Evolutionary conservation across 2,888 invertebrate species (phyloP), one percentile per base, ranked within the genome.

Genomic region (Trachelus stipa): DNA sequence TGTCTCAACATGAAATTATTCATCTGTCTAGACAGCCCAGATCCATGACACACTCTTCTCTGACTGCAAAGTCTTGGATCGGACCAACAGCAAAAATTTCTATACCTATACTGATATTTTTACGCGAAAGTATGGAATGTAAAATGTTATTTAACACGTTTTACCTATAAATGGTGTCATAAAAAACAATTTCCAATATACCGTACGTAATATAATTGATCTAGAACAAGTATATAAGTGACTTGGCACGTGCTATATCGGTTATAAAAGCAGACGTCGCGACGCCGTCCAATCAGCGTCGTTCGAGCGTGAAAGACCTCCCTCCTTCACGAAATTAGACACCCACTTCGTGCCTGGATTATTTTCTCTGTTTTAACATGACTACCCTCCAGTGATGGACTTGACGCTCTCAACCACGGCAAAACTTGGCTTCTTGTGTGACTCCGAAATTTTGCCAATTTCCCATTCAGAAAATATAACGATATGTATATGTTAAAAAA

Each of bases 251-350:
- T 23, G 71, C 33, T 71, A 33, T 71, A 33, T 71, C 12, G 71
- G 76, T 35, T 73, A 81, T 84, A 84, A 84, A 80, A 81, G 78
- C 76, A 79, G 80, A 80, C 77, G 79, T 37, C 9, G 15, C 76
- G 74, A 40, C 80, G 76, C 68, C 79, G 81, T 78, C 84, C 84
- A 84, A 84, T 84, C 84, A 84, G 81, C 79, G 81, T 73, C 75
- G 84, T 80, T 84, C 81, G 83, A 84, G 84, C 84, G 81, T 84
- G 80, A 84, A 84, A 84, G 56, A 56, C 56, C 56, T 82, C 84
- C 84, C 84, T 83, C 84, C 79, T 79, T 78, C 69, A 81, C 81
- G 80, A 81, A 83, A 84, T 84, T 84, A 81, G 83, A 84, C 84
- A 83, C 84, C 84, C 84, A 84, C 80, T 84, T 73, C 69, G 73